Conservation (phyloP, 2,113 vertebrate genomes). For the Martes martes region DNA sequence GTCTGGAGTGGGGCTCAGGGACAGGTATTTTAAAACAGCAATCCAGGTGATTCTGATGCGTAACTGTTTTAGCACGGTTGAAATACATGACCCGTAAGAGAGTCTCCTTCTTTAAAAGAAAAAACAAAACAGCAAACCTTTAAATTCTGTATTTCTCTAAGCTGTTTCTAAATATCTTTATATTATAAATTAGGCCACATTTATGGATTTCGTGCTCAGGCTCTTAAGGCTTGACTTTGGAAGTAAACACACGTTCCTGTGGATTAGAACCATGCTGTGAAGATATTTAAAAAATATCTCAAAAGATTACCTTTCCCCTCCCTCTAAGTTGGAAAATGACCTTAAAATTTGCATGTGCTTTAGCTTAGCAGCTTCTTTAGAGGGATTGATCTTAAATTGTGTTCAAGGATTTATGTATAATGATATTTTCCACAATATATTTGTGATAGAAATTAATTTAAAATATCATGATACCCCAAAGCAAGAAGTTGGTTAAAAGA, state of each 20-base stretch:
- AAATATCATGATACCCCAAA: not conserved
- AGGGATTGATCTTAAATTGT: not conserved
- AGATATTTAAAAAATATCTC: not conserved
- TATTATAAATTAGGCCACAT: not conserved
- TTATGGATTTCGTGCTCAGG: not conserved
- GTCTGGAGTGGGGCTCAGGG: not conserved
- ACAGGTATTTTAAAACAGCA: not conserved
- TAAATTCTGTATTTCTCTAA: not conserved
- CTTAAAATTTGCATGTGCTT: not conserved
- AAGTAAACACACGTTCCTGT: not conserved
- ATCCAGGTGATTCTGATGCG: not conserved
- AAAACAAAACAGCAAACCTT: not conserved
- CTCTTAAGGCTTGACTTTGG: not conserved
- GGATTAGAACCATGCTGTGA: not conserved
- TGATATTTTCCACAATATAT: not conserved
- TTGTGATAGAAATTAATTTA: not conserved
- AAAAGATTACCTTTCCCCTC: not conserved
- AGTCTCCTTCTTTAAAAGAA: not conserved
- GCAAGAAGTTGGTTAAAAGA: not conserved
- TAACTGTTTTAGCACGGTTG: not conserved
- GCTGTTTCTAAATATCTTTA: not conserved
- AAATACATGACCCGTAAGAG: not conserved
- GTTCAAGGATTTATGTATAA: not conserved
- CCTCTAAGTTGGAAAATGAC: not conserved
- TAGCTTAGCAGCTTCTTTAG: not conserved